Evolutionary conservation across 2,113 vertebrate species (phyloP), one percentile per base, ranked within the genome.

Genomic region (Gallinago undulata): DNA sequence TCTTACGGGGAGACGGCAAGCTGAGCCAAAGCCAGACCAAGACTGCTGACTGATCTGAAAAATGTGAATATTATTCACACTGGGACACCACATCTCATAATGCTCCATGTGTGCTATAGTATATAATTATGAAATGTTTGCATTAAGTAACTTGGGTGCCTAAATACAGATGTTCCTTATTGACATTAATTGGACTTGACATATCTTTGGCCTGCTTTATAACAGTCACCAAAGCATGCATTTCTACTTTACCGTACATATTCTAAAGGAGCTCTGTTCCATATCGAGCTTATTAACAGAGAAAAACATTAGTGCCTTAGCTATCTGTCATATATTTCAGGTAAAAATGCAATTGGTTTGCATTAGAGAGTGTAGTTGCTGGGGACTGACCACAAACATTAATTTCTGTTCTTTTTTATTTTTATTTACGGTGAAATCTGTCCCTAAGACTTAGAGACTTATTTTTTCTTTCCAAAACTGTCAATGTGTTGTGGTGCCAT

Each of bases 181-280:
- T 98, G 98, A 98, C 97, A 80, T 96, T 98, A 98, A 98, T 98
- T 98, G 98, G 97, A 98, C 95, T 95, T 98, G 98, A 98, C 98
- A 90, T 97, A 98, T 98, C 97, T 98, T 97, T 98, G 98, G 98
- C 98, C 98, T 97, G 98, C 97, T 97, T 97, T 97, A 87, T 97
- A 98, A 89, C 97, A 97, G 93, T 97, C 94, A 93, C 97, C 96
- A 91, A 97, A 95, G 95, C 97, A 82, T 67, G 89, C 96, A 96
- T 97, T 98, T 97, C 97, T 84, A 77, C 96, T 95, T 95, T 96
- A 80, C 96, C 94, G 67, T 94, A 96, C 93, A 95, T 93, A 97
- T 97, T 98, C 97, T 96, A 96, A 97, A 95, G 97, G 96, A 97
- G 96, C 97, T 98, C 97, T 97, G 98, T 97, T 98, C 98, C 98